Evolutionary conservation across 2,888 invertebrate species (phyloP).

Genomic region (Epicampocera succincta): DNA sequence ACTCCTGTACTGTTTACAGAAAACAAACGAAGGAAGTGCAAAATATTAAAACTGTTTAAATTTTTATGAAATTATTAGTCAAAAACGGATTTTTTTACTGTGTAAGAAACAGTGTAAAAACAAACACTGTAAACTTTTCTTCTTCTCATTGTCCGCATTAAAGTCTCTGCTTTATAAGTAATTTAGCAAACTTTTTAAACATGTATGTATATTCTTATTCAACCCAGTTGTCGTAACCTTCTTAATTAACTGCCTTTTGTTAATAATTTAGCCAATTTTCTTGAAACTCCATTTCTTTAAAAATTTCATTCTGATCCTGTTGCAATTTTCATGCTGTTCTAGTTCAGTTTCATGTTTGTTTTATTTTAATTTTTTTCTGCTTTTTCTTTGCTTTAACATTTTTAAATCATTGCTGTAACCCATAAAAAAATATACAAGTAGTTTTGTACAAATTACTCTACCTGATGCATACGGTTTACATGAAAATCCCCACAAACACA

Average conservation of each 20-base stretch:
- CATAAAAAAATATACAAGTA: slow-evolving; percentile 53
- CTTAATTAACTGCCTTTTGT: background rate
- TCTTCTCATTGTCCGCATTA: too few relatives aligned
- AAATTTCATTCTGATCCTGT: background rate
- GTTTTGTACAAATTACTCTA: slow-evolving; percentile 62
- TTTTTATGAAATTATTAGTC: too few relatives aligned
- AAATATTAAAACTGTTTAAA: too few relatives aligned
- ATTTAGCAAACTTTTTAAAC: too few relatives aligned
- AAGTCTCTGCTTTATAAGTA: too few relatives aligned
- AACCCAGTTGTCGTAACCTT: background rate
- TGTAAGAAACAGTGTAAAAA: too few relatives aligned
- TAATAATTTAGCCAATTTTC: background rate
- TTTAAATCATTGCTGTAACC: slow-evolving; percentile 23
- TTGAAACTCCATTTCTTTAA: background rate
- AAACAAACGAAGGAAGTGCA: too few relatives aligned
- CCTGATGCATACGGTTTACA: slow-evolving; percentile 54
- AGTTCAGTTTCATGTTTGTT: background rate
- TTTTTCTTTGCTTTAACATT: slow-evolving; percentile 2
- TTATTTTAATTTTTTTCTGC: slow-evolving; percentile 1
- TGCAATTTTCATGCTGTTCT: slow-evolving; percentile 3
- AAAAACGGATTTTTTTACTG: too few relatives aligned
- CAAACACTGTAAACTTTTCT: too few relatives aligned
- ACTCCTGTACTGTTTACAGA: too few relatives aligned
- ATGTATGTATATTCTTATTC: too few relatives aligned
- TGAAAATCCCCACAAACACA: slow-evolving; percentile 46